Base-by-base conservation (phyloP, 2,797 vertebrate species). In the Ataeniobius toweri region DNA sequence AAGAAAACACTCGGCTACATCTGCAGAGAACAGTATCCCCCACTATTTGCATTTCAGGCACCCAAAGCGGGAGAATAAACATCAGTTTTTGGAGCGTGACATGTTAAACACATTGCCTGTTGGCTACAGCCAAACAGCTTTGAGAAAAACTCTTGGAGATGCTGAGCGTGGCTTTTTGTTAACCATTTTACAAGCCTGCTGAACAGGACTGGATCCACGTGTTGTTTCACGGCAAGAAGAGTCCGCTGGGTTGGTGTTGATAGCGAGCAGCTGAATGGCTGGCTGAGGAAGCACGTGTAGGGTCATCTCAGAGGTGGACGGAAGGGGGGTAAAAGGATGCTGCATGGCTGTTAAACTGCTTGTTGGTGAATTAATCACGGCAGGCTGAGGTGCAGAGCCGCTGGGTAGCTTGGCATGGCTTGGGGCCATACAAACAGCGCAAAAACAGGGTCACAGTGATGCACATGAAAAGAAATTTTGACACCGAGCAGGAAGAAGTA, bases 51-150 rank as follows among this genome's bases (percentile, higher is more conserved):
- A 93, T 93, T 92, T 82, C 78, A 80, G 85, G 88, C 82, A 46
- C 89, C 90, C 88, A 86, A 87, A 93, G 90, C 90, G 0, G 84
- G 73, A 83, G 88, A 91, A 91, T 92, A 92, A 94, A 93, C 91
- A 92, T 91, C 91, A 84, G 85, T 93, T 93, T 94, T 93, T 93
- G 92, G 92, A 94, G 90, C 93, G 88, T 94, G 94, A 94, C 93
- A 83, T 93, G 93, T 92, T 95, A 94, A 94, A 93, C 91, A 92
- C 92, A 91, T 92, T 93, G 92, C 89, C 93, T 91, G 86, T 89
- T 94, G 93, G 93, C 89, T 87, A 82, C 81, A 83, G 82, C 89
- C 82, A 92, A 93, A 89, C 89, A 75, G 89, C 91, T 93, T 92
- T 91, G 87, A 89, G 83, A 92, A 92, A 94, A 89, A 83, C 82